Evolutionary conservation across 2,797 vertebrate genomes (phyloP).

Genomic region (Okamejei kenojei): DNA sequence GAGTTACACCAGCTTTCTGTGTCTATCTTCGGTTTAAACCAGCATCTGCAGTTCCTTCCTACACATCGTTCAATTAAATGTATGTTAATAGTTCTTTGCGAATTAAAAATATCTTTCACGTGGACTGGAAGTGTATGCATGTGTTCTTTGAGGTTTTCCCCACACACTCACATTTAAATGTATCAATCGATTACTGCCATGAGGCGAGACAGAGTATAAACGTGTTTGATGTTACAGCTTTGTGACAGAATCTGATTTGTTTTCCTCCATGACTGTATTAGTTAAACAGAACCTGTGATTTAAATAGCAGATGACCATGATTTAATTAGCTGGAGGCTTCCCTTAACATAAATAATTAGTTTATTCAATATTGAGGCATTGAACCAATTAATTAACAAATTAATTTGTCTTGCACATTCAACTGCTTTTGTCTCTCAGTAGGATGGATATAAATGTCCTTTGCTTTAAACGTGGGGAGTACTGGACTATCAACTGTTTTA

Average conservation of each 20-base stretch:
- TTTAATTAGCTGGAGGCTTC: conserved; percentile 26
- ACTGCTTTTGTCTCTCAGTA: background rate
- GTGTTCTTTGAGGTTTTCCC: background rate
- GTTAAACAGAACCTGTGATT: conserved; percentile 6
- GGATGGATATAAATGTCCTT: background rate
- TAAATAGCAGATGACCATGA: conserved; percentile 19
- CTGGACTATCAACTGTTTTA: background rate
- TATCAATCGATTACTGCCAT: background rate
- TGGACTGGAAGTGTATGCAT: background rate
- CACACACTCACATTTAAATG: background rate
- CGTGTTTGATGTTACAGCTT: background rate
- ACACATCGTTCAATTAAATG: background rate
- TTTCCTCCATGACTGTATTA: background rate
- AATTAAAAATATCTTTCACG: background rate
- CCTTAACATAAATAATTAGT: background rate
- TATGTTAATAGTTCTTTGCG: too few species aligned
- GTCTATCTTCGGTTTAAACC: too few species aligned
- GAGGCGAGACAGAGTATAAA: background rate
- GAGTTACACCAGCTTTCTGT: too few species aligned
- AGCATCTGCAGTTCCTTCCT: too few species aligned
- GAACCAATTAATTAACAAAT: conserved; percentile 29
- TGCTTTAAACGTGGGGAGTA: too few species aligned
- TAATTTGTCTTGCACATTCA: conserved; percentile 5
- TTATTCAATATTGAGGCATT: conserved; percentile 17
- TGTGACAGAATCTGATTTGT: background rate